Evolutionary conservation across 2,797 vertebrate species (phyloP).

Genomic region (Salmo trutta): DNA sequence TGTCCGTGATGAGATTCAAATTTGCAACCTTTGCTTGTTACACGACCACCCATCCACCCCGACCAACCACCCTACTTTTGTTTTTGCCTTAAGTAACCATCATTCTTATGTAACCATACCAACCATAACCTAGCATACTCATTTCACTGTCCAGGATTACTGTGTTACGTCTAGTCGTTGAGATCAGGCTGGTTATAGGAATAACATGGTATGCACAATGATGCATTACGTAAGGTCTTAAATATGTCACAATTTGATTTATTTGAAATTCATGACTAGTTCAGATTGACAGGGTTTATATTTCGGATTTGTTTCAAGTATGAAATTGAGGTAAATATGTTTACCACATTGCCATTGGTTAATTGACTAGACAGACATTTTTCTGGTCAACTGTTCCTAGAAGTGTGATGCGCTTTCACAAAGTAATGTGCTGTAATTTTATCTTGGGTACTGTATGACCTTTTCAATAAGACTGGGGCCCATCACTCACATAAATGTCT

Average conservation of each 20-base stretch:
- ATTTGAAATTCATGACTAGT: neutral
- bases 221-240: neutral
- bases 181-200: too few species aligned
- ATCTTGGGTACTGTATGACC: neutral
- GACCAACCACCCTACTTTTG: too few species aligned
- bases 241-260: neutral
- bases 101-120: too few species aligned
- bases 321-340: neutral
- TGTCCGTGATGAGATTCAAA: too few species aligned
- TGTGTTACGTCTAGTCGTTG: too few species aligned
- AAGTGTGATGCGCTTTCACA: neutral
- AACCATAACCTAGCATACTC: too few species aligned
- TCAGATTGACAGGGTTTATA: neutral
- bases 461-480: neutral
- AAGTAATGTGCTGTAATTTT: neutral
- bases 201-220: neutral
- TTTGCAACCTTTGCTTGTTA: too few species aligned
- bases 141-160: too few species aligned
- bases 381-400: slow-evolving; percentile 16
- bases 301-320: neutral
- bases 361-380: neutral
- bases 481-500: neutral
- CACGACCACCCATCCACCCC: too few species aligned
- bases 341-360: neutral
- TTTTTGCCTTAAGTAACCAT: too few species aligned